Conservation (phyloP, 2,797 vertebrate genomes). For the Moxostoma hubbsi region DNA sequence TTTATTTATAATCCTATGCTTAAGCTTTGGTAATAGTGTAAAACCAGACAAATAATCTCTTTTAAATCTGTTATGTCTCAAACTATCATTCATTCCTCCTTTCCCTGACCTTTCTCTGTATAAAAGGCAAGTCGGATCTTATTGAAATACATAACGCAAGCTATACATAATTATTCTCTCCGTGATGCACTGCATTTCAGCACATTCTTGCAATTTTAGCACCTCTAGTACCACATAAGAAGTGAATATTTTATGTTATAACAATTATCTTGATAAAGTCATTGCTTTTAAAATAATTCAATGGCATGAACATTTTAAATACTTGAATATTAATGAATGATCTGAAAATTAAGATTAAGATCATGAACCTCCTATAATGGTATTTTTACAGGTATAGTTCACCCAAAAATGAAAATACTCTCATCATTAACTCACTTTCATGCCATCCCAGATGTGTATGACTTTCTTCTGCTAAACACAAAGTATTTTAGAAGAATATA, state of each 20-base stretch:
- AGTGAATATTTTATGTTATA: neutral
- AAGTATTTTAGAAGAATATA: no score
- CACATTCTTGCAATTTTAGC: neutral
- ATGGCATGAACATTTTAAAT: neutral
- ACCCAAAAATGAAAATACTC: no score
- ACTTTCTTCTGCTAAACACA: no score
- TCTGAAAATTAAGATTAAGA: neutral
- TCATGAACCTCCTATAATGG: neutral
- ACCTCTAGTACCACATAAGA: neutral
- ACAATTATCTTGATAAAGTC: neutral
- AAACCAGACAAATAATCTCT: constrained; percentile 61
- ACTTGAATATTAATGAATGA: constrained; percentile 4
- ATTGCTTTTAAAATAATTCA: constrained; percentile 17
- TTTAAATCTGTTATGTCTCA: constrained; percentile 48
- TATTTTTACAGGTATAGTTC: neutral
- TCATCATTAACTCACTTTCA: no score
- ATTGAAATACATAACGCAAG: neutral
- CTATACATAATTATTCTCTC: constrained; percentile 34
- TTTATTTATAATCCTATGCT: constrained; percentile 62
- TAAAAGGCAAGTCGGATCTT: neutral
- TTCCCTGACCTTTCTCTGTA: constrained; percentile 47
- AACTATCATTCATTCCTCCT: constrained; percentile 37
- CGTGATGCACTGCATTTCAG: neutral
- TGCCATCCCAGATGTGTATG: no score
- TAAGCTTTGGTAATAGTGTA: constrained; percentile 58